Conservation (phyloP, 1,140 invertebrate species). For the Maniola jurtina region DNA sequence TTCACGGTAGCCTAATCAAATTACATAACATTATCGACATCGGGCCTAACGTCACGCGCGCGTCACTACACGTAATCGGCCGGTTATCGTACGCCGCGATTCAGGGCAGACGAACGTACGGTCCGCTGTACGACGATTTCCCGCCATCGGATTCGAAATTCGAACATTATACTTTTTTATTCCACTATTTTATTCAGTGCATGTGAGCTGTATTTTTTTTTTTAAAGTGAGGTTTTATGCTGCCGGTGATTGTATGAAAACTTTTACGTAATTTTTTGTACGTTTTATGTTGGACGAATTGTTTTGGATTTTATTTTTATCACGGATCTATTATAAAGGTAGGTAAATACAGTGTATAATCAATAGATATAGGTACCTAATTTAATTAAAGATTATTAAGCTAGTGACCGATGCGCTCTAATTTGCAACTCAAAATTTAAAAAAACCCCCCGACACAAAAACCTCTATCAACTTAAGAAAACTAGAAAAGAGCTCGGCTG, state of each 20-base stretch:
- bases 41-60: slow-evolving; percentile 24
- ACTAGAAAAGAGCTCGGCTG: too few relatives aligned
- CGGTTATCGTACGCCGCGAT: slow-evolving; percentile 47
- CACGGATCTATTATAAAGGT: background rate
- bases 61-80: slow-evolving; percentile 48
- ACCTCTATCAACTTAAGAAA: too few relatives aligned
- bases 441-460: too few relatives aligned
- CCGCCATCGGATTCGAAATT: slow-evolving; percentile 29
- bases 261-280: background rate
- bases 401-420: too few relatives aligned
- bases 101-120: slow-evolving; percentile 37
- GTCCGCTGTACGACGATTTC: slow-evolving; percentile 32
- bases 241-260: background rate
- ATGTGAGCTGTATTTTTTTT: background rate
- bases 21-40: slow-evolving; percentile 32
- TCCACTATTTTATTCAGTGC: slow-evolving; percentile 2
- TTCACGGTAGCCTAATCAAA: slow-evolving; percentile 17
- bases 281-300: background rate
- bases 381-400: too few relatives aligned
- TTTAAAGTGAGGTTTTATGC: slow-evolving; percentile 5
- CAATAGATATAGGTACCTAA: too few relatives aligned
- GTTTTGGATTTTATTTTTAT: background rate
- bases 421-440: too few relatives aligned
- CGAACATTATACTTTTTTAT: slow-evolving; percentile 17
- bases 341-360: background rate